Evolutionary conservation across 1,140 invertebrate species (phyloP).

Genomic region (Drosophila lini): DNA sequence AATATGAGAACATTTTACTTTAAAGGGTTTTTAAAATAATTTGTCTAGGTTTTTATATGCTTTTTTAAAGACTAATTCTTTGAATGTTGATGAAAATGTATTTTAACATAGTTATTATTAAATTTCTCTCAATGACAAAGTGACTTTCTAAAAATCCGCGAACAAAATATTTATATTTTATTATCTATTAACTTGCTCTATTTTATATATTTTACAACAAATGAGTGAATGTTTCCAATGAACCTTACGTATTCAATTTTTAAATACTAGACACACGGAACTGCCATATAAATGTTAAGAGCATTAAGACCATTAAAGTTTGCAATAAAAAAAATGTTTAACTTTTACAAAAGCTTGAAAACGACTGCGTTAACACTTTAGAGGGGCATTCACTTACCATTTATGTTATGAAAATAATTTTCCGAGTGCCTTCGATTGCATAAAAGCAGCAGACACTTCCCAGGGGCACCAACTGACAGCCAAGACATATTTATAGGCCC

Average conservation of each 20-base stretch:
- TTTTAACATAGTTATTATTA: neutral
- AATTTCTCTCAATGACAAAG: neutral
- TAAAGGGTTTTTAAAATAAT: neutral
- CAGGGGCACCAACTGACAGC: constrained; percentile 42
- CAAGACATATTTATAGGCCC: constrained; percentile 45
- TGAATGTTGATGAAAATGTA: too few relatives aligned
- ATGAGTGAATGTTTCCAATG: neutral
- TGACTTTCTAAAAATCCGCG: too few relatives aligned
- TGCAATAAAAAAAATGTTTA: constrained; percentile 3
- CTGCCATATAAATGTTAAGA: neutral
- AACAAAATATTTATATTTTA: neutral
- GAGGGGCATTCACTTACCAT: constrained; percentile 2
- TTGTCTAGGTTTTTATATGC: neutral
- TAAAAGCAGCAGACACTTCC: constrained; percentile 25
- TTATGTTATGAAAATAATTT: constrained; percentile 7
- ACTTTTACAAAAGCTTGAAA: constrained; percentile 6
- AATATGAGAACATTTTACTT: neutral
- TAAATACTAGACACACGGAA: neutral
- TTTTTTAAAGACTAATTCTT: too few relatives aligned
- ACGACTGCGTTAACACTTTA: neutral
- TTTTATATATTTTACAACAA: neutral
- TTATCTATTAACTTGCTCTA: neutral
- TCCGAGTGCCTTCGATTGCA: constrained; percentile 17
- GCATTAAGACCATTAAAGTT: neutral
- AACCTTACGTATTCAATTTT: neutral